These are phyloP conservation scores for pig (Sus scrofa) DNA, from an alignment of 2,113 vertebrate genomes.

Conservation along the genomic window T2T-Sscrofa CM000826.6:90263501-90264000, in stretches of 20 bases:
- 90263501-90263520: neutral
- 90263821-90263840: neutral
- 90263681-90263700: neutral
- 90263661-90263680: neutral
- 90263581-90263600: neutral
- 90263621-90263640: neutral
- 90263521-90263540: neutral
- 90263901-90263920: neutral
- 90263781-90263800: neutral
- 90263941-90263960: neutral
- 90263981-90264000: neutral
- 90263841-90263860: neutral
- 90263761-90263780: neutral
- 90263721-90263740: neutral
- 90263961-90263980: neutral
- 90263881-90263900: neutral
- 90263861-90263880: neutral
- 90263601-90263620: neutral
- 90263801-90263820: neutral
- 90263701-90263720: neutral
- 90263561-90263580: neutral
- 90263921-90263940: neutral
- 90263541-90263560: neutral
- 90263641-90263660: neutral
- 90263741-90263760: neutral